Evolutionary conservation across 2,888 invertebrate genomes (phyloP).

Genomic region (Phorcus lineatus): DNA sequence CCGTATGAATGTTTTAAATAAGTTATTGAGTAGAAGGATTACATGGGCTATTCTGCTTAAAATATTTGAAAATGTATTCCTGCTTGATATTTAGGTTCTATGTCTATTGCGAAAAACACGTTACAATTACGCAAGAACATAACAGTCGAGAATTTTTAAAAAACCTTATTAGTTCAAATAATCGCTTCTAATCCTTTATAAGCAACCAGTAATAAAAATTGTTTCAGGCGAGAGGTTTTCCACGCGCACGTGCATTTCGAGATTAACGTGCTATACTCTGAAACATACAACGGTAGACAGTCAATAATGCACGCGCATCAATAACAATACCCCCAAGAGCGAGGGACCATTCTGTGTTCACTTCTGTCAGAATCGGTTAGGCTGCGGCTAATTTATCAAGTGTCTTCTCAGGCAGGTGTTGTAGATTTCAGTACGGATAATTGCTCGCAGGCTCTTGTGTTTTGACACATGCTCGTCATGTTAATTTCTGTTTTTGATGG

Average conservation of each 20-base stretch:
- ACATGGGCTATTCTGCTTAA: background rate
- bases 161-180: background rate
- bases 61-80: background rate
- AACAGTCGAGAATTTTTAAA: background rate
- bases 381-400: constrained; percentile 3
- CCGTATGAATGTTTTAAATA: background rate
- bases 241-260: constrained; percentile 16
- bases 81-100: too few species aligned
- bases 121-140: too few species aligned
- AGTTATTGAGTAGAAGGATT: background rate
- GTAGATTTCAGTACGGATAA: constrained; percentile 3
- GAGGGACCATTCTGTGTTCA: background rate
- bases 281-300: background rate
- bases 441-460: background rate
- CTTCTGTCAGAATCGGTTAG: background rate
- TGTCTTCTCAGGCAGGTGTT: constrained; percentile 17
- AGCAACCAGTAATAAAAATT: constrained; percentile 7
- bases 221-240: background rate
- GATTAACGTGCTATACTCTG: constrained; percentile 4
- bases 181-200: background rate
- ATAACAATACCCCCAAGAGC: background rate
- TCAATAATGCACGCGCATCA: background rate
- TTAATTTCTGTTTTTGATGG: constrained; percentile 23
- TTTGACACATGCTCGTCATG: constrained; percentile 17
- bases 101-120: too few species aligned